A percentile compares a stretch with the other conserved stretches of the same genome.
phyloP scores from a whole-genome alignment of 2,113 vertebrate species.

The Megalops atlanticus region DNA sequence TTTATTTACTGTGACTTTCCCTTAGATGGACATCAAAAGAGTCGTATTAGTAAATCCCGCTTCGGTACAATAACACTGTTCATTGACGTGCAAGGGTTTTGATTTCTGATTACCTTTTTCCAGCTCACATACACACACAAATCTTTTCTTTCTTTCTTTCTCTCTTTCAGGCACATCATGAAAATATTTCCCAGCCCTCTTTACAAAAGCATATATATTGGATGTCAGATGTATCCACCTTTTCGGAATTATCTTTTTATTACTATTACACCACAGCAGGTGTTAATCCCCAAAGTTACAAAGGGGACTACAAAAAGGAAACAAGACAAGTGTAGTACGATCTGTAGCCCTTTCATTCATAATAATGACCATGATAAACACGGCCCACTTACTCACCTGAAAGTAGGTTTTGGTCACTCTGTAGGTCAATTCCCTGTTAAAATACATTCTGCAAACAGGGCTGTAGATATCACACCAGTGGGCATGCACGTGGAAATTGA shows the following conservation, averaged over 20 bases:
- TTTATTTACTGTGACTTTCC: too few relatives aligned
- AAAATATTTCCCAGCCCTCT: conserved; percentile 91
- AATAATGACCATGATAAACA: background rate
- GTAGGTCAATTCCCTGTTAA: too few relatives aligned
- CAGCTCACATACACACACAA: conserved; percentile 42
- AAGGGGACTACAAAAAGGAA: background rate
- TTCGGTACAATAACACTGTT: background rate
- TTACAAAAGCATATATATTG: conserved; percentile 85
- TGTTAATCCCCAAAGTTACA: too few relatives aligned
- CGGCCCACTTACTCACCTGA: too few relatives aligned
- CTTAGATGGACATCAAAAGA: too few relatives aligned
- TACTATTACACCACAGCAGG: too few relatives aligned
- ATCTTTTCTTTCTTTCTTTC: too few relatives aligned
- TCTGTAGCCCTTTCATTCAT: background rate
- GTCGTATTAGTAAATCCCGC: background rate
- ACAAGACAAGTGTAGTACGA: background rate
- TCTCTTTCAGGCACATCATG: too few relatives aligned
- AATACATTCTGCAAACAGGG: too few relatives aligned
- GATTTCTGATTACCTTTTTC: background rate
- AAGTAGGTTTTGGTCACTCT: too few relatives aligned
- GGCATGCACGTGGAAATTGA: background rate
- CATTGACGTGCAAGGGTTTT: background rate
- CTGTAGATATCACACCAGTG: background rate
- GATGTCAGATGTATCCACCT: conserved; percentile 92
- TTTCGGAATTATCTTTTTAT: conserved; percentile 84